These are phyloP conservation scores for Lobophora halterata DNA, from an alignment of 2,888 invertebrate genomes.

Conservation along the genomic window DNA sequence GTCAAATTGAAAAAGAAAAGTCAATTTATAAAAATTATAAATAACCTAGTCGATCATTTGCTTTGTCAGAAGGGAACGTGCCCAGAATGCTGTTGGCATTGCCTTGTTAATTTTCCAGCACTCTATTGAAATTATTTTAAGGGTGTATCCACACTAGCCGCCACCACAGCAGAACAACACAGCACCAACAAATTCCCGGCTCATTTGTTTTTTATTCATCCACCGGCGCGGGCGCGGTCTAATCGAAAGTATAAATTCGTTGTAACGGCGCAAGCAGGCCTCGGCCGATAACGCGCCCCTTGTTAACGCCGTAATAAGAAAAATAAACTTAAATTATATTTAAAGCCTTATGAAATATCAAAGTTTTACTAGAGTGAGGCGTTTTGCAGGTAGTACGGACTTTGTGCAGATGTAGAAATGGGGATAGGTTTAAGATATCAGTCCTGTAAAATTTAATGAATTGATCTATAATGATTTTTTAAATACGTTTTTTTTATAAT, in stretches of 20 bases:
- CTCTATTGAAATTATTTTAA: no score
- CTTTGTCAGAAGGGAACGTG: no score
- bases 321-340: constrained; percentile 72
- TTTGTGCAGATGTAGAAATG: background rate
- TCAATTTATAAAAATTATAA: no score
- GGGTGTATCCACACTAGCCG: constrained; percentile 42
- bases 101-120: no score
- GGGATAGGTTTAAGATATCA: no score
- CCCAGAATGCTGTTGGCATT: no score
- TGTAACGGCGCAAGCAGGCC: constrained; percentile 63
- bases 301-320: constrained; percentile 74
- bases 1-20: no score
- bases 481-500: no score
- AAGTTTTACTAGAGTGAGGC: constrained; percentile 50
- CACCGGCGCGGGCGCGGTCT: constrained; percentile 61
- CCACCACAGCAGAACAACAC: constrained; percentile 51
- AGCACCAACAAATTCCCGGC: constrained; percentile 74
- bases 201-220: constrained; percentile 80
- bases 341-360: constrained; percentile 65
- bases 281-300: constrained; percentile 66
- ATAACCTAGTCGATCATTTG: no score
- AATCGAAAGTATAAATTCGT: constrained; percentile 80
- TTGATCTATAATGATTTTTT: no score
- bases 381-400: background rate
- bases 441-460: no score